Percentiles rank a stretch among this genome's conserved stretches.
phyloP scores from a whole-genome alignment of 2,888 invertebrate genomes.

The Parnassius mnemosyne region DNA sequence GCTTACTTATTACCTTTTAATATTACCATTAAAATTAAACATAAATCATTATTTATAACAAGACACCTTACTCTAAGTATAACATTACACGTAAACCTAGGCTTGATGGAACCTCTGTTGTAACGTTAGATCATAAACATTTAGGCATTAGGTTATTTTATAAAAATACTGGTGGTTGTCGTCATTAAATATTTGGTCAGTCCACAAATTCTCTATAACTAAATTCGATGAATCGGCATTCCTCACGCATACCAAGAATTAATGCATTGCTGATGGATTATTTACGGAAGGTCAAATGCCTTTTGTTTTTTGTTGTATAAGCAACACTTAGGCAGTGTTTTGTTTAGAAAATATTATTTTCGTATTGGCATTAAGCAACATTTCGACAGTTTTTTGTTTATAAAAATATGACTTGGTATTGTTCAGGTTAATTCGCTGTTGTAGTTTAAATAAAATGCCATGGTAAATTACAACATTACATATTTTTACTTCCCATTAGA shows the following conservation, averaged over 20 bases:
- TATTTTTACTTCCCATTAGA: too few species aligned
- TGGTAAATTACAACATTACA: too few species aligned
- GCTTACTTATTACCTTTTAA: too few species aligned
- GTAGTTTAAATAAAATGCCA: too few species aligned
- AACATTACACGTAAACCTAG: not conserved
- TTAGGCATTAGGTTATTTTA: not conserved
- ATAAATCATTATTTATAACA: too few species aligned
- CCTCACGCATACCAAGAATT: not conserved
- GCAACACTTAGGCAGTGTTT: too few species aligned
- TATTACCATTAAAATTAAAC: too few species aligned
- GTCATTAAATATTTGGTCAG: not conserved
- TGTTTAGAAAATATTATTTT: too few species aligned
- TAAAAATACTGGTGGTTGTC: not conserved
- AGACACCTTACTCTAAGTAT: not conserved
- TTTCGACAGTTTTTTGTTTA: too few species aligned
- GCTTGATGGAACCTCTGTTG: not conserved
- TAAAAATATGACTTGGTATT: too few species aligned
- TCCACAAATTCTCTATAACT: not conserved
- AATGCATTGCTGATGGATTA: slow-evolving; percentile 7
- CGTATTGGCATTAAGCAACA: too few species aligned
- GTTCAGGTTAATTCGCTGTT: too few species aligned
- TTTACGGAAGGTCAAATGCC: not conserved
- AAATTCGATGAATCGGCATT: slow-evolving; percentile 1
- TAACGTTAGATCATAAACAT: not conserved
- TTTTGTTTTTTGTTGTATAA: not conserved